Evolutionary conservation across 2,888 invertebrate species (phyloP).

Genomic region (Pristionchus japonicus): DNA sequence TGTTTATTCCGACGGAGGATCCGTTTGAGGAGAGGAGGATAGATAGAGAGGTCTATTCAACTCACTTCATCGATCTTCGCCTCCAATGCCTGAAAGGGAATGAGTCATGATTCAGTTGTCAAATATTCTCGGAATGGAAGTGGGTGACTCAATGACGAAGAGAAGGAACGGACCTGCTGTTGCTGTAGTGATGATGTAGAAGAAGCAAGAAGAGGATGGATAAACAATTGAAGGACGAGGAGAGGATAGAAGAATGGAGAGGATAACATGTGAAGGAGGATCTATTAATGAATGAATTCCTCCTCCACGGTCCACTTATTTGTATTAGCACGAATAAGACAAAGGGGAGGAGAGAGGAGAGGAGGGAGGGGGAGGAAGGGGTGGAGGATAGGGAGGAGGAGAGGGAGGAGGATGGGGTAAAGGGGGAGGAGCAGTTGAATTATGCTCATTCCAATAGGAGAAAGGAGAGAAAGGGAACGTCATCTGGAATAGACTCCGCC

Average conservation of each 20-base stretch:
- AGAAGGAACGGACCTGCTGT: neutral
- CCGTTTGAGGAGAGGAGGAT: neutral
- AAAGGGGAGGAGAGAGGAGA: constrained; percentile 4
- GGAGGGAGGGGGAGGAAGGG: neutral
- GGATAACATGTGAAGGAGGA: constrained; percentile 13
- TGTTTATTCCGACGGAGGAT: neutral
- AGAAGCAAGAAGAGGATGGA: neutral
- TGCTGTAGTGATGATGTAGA: neutral
- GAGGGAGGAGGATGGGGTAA: neutral
- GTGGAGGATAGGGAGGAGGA: too few relatives aligned
- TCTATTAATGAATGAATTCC: constrained; percentile 8
- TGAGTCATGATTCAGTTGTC: neutral
- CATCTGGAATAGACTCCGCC: constrained; percentile 20
- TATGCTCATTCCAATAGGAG: neutral
- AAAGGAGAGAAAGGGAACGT: neutral
- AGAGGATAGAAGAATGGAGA: neutral
- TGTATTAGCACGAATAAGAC: constrained; percentile 18
- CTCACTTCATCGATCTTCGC: constrained; percentile 3
- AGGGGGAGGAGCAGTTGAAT: constrained; percentile 32
- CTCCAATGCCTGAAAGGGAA: neutral
- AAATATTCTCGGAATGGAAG: neutral
- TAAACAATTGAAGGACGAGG: neutral
- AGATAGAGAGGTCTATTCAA: neutral
- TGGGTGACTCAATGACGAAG: neutral
- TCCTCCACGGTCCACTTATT: constrained; percentile 7